phyloP scores from a whole-genome alignment of 1,140 invertebrate genomes.

The Aphelenchoides avenae region DNA sequence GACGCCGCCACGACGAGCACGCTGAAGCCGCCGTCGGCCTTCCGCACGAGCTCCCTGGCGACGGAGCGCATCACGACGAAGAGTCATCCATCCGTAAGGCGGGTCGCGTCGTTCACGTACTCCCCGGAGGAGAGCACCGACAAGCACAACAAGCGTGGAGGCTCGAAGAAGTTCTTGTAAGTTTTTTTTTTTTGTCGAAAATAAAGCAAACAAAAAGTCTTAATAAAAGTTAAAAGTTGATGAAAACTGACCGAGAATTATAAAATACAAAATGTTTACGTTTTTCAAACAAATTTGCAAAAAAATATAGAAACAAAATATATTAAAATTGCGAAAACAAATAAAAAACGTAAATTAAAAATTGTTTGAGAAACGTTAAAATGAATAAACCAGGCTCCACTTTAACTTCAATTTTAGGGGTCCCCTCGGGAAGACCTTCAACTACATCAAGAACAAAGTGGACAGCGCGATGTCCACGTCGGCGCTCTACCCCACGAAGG shows the following conservation, averaged over 20 bases:
- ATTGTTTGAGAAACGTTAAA: background rate
- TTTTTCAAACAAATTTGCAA: background rate
- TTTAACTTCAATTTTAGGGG: slow-evolving; percentile 17
- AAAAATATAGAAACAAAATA: background rate
- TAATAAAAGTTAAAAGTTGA: too few relatives aligned
- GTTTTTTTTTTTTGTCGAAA: too few relatives aligned
- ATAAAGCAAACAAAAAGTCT: too few relatives aligned
- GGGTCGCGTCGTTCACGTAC: slow-evolving; percentile 26
- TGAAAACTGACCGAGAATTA: too few relatives aligned
- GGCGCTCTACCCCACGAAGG: slow-evolving; percentile 33
- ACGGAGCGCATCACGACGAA: too few relatives aligned
- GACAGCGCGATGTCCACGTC: slow-evolving; percentile 39
- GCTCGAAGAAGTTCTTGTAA: slow-evolving; percentile 16
- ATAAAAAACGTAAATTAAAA: slow-evolving; percentile 8
- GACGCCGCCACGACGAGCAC: slow-evolving; percentile 3
- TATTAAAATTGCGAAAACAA: slow-evolving; percentile 1
- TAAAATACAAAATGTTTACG: too few relatives aligned
- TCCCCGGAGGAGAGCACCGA: slow-evolving; percentile 11
- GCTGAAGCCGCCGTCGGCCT: background rate
- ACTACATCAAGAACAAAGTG: slow-evolving; percentile 31
- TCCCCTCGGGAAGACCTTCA: slow-evolving; percentile 26
- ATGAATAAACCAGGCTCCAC: too few relatives aligned
- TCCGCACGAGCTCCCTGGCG: slow-evolving; percentile 2
- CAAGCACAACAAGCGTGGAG: slow-evolving; percentile 5
- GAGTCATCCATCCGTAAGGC: slow-evolving; percentile 7